Evolutionary conservation across 2,113 vertebrate genomes (phyloP), one percentile per base, ranked within the genome.

Genomic region (Tauraco erythrolophus): DNA sequence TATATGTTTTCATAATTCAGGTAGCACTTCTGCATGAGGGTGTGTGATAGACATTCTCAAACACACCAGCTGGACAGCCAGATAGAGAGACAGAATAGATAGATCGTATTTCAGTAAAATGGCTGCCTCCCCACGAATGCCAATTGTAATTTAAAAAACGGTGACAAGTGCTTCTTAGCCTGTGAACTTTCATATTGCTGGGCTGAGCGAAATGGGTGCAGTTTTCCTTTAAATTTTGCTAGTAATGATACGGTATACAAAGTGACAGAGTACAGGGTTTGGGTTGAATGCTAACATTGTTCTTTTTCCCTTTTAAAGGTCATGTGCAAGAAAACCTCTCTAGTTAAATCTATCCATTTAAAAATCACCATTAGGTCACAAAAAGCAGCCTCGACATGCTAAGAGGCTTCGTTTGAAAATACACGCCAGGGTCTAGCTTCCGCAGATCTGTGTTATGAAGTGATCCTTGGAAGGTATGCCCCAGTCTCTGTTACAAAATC

Each of bases 211-310:
- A 97, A 97, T 72, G 77, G 89, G 92, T 37, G 41, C 84, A 92
- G 95, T 93, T 95, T 86, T 94, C 86, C 94, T 96, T 96, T 97
- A 97, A 97, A 90, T 97, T 96, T 96, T 94, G 92, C 81, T 33
- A 57, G 84, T 94, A 94, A 76, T 96, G 88, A 95, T 94, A 87
- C 9, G 51, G 96, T 97, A 95, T 87, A 97, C 96, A 95, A 97
- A 96, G 85, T 96, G 96, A 92, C 97, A 97, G 96, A 97, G 96
- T 96, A 95, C 86, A 77, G 93, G 92, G 96, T 96, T 95, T 97
- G 97, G 95, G 80, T 94, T 97, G 97, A 98, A 97, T 97, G 95
- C 88, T 97, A 91, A 98, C 97, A 95, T 98, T 98, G 97, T 89
- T 98, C 97, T 97, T 96, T 94, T 98, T 92, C 87, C 71, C 66